These are phyloP conservation scores for Papio anubis DNA, from an alignment of 2,113 vertebrate genomes.

Conservation along the genomic window DNA sequence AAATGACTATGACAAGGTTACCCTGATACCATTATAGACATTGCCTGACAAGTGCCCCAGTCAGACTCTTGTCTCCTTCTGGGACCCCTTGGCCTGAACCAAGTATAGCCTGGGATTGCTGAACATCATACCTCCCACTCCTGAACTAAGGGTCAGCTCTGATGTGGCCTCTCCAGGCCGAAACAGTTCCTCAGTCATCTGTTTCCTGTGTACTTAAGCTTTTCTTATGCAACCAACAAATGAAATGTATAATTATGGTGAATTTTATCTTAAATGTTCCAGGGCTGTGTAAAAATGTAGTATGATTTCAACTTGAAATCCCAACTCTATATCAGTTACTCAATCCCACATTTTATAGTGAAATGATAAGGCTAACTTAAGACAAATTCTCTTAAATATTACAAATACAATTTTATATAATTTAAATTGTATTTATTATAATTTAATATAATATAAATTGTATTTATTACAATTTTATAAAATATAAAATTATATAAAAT, in stretches of 20 bases:
- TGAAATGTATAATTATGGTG: background rate
- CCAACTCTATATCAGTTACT: background rate
- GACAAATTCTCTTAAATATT: background rate
- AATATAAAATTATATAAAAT: background rate
- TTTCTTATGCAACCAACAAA: background rate
- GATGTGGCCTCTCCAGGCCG: background rate
- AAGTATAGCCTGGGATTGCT: background rate
- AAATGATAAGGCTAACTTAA: background rate
- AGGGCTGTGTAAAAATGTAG: background rate
- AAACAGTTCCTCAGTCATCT: background rate
- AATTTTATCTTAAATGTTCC: background rate
- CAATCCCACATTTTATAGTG: background rate
- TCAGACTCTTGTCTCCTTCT: background rate
- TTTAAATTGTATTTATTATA: background rate
- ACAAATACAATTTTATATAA: background rate
- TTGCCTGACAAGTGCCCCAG: background rate
- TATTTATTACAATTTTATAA: background rate
- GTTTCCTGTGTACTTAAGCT: background rate
- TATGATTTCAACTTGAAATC: background rate
- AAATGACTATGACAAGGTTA: background rate
- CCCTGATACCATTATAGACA: background rate
- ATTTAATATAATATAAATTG: too few relatives aligned
- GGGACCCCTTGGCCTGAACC: background rate
- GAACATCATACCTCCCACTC: background rate
- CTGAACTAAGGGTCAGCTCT: background rate